phyloP scores from a whole-genome alignment of 2,888 invertebrate species.

The Phytoseiulus persimilis region DNA sequence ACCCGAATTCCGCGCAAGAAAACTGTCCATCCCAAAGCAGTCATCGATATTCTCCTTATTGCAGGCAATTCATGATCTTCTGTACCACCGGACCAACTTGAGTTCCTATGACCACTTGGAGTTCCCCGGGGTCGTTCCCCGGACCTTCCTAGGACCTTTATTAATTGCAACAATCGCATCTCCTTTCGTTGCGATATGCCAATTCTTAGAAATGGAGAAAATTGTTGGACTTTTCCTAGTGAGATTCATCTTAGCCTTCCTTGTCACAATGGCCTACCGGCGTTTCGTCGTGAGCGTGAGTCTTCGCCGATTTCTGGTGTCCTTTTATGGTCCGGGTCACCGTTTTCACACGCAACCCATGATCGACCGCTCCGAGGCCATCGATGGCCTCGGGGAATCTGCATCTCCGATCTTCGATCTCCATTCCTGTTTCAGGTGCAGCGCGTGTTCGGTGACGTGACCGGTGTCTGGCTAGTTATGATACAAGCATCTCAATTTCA shows the following conservation, averaged over 20 bases:
- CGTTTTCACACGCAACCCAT: too few relatives aligned
- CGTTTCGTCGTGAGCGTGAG: slow-evolving; percentile 27
- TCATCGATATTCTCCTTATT: neutral
- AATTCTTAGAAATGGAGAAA: slow-evolving; percentile 65
- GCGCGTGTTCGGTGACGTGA: slow-evolving; percentile 62
- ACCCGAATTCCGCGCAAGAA: too few relatives aligned
- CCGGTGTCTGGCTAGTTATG: slow-evolving; percentile 70
- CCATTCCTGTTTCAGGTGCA: slow-evolving; percentile 16
- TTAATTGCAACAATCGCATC: slow-evolving; percentile 67
- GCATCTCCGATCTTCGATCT: slow-evolving; percentile 55
- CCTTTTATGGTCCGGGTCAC: too few relatives aligned
- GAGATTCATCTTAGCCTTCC: slow-evolving; percentile 45
- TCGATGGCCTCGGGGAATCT: slow-evolving; percentile 51
- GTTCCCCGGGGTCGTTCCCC: slow-evolving; percentile 93
- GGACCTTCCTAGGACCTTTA: slow-evolving; percentile 87
- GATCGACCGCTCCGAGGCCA: too few relatives aligned
- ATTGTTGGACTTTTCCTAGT: slow-evolving; percentile 70
- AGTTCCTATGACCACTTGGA: slow-evolving; percentile 93
- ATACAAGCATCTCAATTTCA: slow-evolving; percentile 82
- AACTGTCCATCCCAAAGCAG: neutral
- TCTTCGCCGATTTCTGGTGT: too few relatives aligned
- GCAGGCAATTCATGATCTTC: slow-evolving; percentile 93
- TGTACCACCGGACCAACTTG: slow-evolving; percentile 76
- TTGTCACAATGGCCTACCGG: neutral
- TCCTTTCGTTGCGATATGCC: slow-evolving; percentile 64